Percentiles rank a stretch among this genome's conserved stretches.
Conservation (phyloP, 2,797 vertebrate genomes). For the Oreonectes daqikongensis region DNA sequence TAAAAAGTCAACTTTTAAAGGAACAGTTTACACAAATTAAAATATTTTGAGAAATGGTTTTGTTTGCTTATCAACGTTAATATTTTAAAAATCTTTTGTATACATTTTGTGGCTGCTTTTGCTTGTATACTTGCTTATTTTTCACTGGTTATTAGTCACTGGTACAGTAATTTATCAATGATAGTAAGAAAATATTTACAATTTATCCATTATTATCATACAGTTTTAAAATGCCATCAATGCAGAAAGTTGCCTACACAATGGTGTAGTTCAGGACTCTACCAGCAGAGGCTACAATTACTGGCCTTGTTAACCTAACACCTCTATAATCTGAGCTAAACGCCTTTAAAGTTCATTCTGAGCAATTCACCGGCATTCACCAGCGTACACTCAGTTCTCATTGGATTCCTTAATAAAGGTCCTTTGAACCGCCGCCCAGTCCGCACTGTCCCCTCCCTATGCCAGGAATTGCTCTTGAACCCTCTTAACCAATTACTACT, state of each 20-base stretch:
- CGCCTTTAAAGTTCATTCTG: background rate
- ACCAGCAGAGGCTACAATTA: background rate
- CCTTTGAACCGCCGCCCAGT: background rate
- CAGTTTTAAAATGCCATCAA: background rate
- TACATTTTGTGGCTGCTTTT: no score
- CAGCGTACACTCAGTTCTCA: background rate
- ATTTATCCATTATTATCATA: no score
- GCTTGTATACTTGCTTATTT: no score
- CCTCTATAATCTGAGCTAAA: background rate
- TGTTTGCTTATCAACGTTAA: no score
- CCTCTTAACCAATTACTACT: slow-evolving; percentile 54
- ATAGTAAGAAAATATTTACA: no score
- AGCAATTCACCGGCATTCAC: slow-evolving; percentile 1
- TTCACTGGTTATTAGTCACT: no score
- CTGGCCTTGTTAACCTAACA: background rate
- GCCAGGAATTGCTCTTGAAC: slow-evolving; percentile 53
- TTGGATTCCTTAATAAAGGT: background rate
- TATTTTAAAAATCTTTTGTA: no score
- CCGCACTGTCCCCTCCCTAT: background rate
- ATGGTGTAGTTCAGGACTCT: background rate
- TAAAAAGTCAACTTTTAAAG: background rate
- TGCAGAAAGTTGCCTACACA: background rate
- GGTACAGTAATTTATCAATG: no score
- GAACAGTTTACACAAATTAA: no score
- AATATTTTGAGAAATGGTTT: no score